Base-by-base conservation (phyloP, 2,797 vertebrate species). In the Dendrocincla fuliginosa region DNA sequence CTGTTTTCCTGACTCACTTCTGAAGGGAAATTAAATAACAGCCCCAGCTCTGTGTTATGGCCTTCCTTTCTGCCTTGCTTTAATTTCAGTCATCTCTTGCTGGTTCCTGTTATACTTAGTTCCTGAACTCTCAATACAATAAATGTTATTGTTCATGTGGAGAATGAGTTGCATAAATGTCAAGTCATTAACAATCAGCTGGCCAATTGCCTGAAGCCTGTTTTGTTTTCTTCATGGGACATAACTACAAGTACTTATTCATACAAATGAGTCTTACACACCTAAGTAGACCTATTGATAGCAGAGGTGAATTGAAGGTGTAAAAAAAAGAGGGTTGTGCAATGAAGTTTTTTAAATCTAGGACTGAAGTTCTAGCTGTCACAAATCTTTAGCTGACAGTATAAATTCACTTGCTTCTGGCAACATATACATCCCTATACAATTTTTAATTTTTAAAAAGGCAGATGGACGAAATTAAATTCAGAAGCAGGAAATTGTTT, bases 171-270 rank as follows among this genome's bases (percentile, higher is more conserved):
- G 39, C 83, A 87, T 87, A 91, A 89, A 89, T 81, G 73, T 93
- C 82, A 97, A 93, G 28, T 76, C 75, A 80, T 90, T 85, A 95
- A 91, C 76, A 91, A 94, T 91, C 73, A 93, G 24, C 61, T 86
- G 85, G 80, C 71, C 57, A 90, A 30, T 69, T 90, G 46, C 88
- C 90, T 75, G 59, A 91, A 86, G 50, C 24, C 11, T 27, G 55
- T 92, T 91, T 90, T 92, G 41, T 84, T 94, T 94, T 88, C 65
- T 93, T 95, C 70, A 76, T 76, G 70, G 69, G 59, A 74, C 41
- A 27, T 75, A 93, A 56, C 55, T 70, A 13, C 41, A 79, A 79
- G 30, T 49, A 37, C 18, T 82, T 93, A 73, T 73, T 89, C 41
- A 35, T 76, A 69, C 27, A 57, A 94, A 60, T 2, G 23, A 39